Percentiles rank a stretch among this genome's conserved stretches.
Evolutionary conservation across 2,888 invertebrate genomes (phyloP).

Genomic region (Oxycera nigricornis): DNA sequence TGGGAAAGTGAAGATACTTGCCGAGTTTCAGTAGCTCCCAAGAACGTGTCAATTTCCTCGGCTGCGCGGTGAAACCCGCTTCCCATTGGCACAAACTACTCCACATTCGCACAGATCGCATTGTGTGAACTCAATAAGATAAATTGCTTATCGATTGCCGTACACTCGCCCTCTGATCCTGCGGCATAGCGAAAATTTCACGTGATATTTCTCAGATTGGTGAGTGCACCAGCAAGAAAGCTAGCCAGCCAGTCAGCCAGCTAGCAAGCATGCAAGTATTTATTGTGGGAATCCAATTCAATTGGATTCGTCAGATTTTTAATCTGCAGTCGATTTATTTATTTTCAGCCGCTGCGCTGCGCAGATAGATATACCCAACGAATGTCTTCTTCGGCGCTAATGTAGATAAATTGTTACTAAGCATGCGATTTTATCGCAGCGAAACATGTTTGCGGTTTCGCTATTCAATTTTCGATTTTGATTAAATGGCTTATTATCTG

Average conservation of each 20-base stretch:
- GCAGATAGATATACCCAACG: background rate
- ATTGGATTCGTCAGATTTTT: conserved; percentile 6
- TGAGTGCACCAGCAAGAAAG: too few species aligned
- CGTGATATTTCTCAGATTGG: background rate
- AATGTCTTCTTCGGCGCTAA: background rate
- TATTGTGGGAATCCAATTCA: background rate
- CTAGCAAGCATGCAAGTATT: background rate
- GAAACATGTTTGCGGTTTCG: background rate
- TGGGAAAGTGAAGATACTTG: too few species aligned
- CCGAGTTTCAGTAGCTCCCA: too few species aligned
- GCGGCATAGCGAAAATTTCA: background rate
- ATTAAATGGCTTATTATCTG: background rate
- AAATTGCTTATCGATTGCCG: background rate
- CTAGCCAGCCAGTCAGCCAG: too few species aligned
- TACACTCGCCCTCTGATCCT: background rate
- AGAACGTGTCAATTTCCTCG: too few species aligned
- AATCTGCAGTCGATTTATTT: background rate
- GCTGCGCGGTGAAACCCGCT: too few species aligned
- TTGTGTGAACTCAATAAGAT: background rate
- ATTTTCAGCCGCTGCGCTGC: background rate
- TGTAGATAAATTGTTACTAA: background rate
- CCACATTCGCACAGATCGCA: background rate
- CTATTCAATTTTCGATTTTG: background rate
- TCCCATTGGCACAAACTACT: too few species aligned
- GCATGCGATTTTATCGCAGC: background rate